phyloP scores from a whole-genome alignment of 2,797 vertebrate genomes.

The Hippopotamyrus pictus region DNA sequence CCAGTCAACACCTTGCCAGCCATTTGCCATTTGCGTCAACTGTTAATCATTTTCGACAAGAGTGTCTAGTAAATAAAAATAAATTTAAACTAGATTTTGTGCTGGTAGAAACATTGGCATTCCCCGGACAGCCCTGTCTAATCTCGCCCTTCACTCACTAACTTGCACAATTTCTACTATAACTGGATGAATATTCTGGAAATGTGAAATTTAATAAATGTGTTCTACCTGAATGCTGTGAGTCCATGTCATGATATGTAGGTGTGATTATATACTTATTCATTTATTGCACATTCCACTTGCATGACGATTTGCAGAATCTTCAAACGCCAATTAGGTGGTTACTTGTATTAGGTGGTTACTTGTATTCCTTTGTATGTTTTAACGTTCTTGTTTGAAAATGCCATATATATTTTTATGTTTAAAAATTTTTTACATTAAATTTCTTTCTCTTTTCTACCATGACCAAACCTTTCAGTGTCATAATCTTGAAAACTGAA shows the following conservation, averaged over 20 bases:
- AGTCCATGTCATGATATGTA: neutral
- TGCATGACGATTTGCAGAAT: neutral
- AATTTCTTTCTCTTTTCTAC: neutral
- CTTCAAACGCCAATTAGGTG: neutral
- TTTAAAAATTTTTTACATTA: neutral
- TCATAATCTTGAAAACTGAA: too few species aligned
- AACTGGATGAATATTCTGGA: neutral
- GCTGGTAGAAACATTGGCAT: neutral
- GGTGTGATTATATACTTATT: neutral
- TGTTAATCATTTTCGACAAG: neutral
- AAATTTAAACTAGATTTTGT: neutral
- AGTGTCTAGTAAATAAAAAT: neutral
- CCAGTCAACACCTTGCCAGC: neutral
- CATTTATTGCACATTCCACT: neutral
- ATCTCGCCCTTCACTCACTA: neutral
- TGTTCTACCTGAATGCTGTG: neutral
- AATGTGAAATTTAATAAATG: neutral
- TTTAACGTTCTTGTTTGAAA: neutral
- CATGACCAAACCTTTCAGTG: neutral
- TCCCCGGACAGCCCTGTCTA: neutral
- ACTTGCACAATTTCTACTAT: neutral
- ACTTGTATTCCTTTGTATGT: neutral
- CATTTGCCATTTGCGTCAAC: neutral
- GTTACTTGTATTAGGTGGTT: neutral
- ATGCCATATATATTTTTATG: neutral